phyloP scores from a whole-genome alignment of 2,888 invertebrate species.

The Nomada fabriciana region DNA sequence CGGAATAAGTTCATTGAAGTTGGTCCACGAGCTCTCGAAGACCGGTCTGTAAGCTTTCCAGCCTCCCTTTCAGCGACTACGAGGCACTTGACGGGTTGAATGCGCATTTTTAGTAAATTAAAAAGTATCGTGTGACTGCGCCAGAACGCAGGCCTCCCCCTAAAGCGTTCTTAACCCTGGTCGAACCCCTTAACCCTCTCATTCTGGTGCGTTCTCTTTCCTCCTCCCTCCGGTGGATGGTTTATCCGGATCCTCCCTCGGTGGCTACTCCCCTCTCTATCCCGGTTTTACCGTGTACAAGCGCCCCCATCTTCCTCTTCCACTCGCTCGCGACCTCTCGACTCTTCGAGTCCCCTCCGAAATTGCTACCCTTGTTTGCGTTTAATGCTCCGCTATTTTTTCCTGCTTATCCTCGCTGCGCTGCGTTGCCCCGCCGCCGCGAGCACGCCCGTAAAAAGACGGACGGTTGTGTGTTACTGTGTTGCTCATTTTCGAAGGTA shows the following conservation, averaged over 20 bases:
- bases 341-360: constrained; percentile 78
- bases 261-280: constrained; percentile 47
- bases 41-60: constrained; percentile 56
- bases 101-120: constrained; percentile 84
- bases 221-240: constrained; percentile 61
- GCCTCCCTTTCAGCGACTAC: constrained; percentile 54
- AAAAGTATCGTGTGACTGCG: constrained; percentile 84
- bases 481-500: constrained; percentile 62
- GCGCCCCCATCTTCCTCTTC: constrained; percentile 51
- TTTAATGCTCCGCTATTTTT: constrained; percentile 82
- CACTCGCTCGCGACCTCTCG: constrained; percentile 77
- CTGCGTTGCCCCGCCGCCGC: constrained; percentile 15
- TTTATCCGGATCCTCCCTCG: constrained; percentile 49
- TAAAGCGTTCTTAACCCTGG: constrained; percentile 81
- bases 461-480: constrained; percentile 46
- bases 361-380: constrained; percentile 83
- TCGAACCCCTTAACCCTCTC: constrained; percentile 73
- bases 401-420: constrained; percentile 42
- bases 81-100: constrained; percentile 79
- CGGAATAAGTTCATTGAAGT: constrained; percentile 76
- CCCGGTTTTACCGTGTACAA: constrained; percentile 52
- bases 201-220: constrained; percentile 67
- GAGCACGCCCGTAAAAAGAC: constrained; percentile 60
- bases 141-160: constrained; percentile 77
- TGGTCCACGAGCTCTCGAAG: constrained; percentile 69